A percentile compares a stretch with the other conserved stretches of the same genome.
Conservation (phyloP, 2,797 vertebrate species). For the Sebastes iracundus region DNA sequence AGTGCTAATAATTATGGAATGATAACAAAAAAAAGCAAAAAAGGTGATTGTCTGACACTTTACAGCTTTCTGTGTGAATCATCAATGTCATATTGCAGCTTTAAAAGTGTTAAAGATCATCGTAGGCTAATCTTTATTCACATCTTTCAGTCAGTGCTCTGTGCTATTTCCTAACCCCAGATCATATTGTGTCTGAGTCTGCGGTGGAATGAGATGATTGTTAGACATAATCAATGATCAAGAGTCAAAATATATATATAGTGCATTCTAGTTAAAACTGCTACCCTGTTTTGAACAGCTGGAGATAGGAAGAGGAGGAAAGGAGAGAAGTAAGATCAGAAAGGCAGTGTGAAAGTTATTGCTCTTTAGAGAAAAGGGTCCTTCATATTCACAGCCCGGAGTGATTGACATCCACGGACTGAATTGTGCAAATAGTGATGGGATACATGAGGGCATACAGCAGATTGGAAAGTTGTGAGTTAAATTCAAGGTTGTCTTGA, state of each 20-base stretch:
- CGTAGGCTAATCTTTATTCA: conserved; percentile 65
- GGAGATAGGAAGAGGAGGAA: conserved; percentile 20
- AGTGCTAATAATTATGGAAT: conserved; percentile 62
- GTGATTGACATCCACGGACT: conserved; percentile 60
- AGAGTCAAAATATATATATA: conserved; percentile 47
- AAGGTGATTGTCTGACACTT: conserved; percentile 77
- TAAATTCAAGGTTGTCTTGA: conserved; percentile 16
- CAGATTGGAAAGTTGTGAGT: conserved; percentile 27
- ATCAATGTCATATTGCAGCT: conserved; percentile 72
- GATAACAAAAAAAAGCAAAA: conserved; percentile 48
- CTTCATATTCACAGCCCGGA: conserved; percentile 71
- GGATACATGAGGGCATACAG: conserved; percentile 35
- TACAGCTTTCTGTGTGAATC: conserved; percentile 73
- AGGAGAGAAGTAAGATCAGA: conserved; percentile 51
- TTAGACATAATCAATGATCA: conserved; percentile 13
- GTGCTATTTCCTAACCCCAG: conserved; percentile 34
- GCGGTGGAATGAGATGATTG: conserved; percentile 42
- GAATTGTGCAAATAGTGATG: conserved; percentile 78
- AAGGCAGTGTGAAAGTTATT: conserved; percentile 78
- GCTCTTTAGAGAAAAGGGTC: conserved; percentile 74
- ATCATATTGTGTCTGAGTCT: conserved; percentile 28
- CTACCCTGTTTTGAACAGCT: conserved; percentile 65
- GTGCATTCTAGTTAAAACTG: conserved; percentile 70
- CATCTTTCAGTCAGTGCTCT: conserved; percentile 40
- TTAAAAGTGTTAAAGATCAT: conserved; percentile 76